A percentile compares a stretch with the other conserved stretches of the same genome.
These are phyloP conservation scores for Lytechinus pictus DNA, from an alignment of 35 echinoderm and acorn worm species.

Conservation along the genomic window DNA sequence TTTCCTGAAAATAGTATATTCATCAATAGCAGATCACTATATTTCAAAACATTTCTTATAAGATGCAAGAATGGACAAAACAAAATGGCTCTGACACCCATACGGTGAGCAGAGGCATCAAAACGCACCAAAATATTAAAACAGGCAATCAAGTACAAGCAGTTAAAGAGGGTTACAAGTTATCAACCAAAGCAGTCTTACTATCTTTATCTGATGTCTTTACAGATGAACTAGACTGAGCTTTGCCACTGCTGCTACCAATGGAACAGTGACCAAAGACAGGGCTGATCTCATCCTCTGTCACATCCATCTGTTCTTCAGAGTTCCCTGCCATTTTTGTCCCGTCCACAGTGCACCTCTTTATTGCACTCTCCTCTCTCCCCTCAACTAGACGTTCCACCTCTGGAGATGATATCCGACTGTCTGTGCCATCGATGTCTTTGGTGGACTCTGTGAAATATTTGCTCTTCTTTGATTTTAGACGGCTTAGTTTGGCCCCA, in stretches of 20 bases:
- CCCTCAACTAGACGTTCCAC: not conserved
- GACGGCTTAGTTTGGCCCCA: not conserved
- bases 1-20: no score
- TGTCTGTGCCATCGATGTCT: not conserved
- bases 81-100: no score
- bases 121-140: not conserved
- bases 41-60: no score
- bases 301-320: conserved; percentile 31
- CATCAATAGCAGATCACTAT: no score
- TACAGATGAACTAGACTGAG: not conserved
- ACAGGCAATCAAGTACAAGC: not conserved
- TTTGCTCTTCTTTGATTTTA: not conserved
- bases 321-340: not conserved
- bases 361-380: not conserved
- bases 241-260: not conserved
- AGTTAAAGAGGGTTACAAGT: not conserved
- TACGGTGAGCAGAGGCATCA: no score
- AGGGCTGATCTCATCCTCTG: conserved; percentile 24
- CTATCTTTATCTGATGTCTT: not conserved
- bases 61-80: no score
- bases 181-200: not conserved
- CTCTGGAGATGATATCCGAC: not conserved
- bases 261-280: conserved; percentile 28
- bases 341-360: not conserved
- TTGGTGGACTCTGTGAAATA: not conserved